phyloP scores from a whole-genome alignment of 2,888 invertebrate species.

The Catonia carolina region DNA sequence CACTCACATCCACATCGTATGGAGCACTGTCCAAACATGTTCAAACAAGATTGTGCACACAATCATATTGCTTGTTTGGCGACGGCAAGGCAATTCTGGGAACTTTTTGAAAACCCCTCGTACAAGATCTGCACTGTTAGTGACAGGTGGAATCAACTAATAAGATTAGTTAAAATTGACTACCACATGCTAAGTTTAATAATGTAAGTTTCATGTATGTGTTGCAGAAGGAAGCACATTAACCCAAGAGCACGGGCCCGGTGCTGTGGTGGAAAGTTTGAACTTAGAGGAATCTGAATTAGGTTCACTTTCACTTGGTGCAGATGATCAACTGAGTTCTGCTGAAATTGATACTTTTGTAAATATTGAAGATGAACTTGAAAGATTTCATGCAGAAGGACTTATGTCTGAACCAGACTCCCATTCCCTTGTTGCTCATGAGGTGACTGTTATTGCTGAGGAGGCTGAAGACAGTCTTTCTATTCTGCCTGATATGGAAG shows the following conservation, averaged over 20 bases:
- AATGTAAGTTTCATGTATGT: too few relatives aligned
- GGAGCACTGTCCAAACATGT: too few relatives aligned
- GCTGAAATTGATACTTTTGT: constrained; percentile 19
- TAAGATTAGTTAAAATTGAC: too few relatives aligned
- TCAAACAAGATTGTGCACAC: too few relatives aligned
- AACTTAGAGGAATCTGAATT: constrained; percentile 4
- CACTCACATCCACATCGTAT: too few relatives aligned
- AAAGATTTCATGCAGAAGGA: constrained; percentile 17
- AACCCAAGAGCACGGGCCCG: background rate
- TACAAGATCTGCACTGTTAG: too few relatives aligned
- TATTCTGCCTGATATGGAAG: constrained; percentile 11
- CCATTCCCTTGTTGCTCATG: constrained; percentile 22
- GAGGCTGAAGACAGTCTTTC: constrained; percentile 9
- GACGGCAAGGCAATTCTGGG: too few relatives aligned
- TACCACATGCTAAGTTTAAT: too few relatives aligned
- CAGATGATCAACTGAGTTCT: background rate
- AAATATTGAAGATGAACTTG: constrained; percentile 23
- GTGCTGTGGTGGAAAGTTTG: constrained; percentile 3
- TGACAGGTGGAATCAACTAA: too few relatives aligned
- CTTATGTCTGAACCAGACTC: constrained; percentile 6
- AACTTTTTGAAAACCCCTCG: too few relatives aligned
- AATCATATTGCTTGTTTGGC: too few relatives aligned
- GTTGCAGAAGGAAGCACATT: too few relatives aligned
- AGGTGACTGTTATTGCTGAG: constrained; percentile 22
- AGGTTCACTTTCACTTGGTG: constrained; percentile 33